Evolutionary conservation across 2,113 vertebrate species (phyloP).

Genomic region (Myotis brandtii): DNA sequence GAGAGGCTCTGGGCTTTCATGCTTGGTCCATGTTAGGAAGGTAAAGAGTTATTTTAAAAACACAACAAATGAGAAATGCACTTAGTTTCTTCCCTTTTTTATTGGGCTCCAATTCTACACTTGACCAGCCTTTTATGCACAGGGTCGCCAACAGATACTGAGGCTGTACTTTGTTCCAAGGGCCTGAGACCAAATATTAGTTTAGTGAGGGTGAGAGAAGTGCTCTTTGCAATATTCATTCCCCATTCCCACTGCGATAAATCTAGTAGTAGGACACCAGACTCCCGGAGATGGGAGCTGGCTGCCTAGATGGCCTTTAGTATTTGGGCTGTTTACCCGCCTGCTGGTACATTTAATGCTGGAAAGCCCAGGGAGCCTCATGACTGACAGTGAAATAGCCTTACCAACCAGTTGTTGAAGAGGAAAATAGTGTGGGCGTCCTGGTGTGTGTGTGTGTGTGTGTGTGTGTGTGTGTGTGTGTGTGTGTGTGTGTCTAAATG

Average conservation of each 20-base stretch:
- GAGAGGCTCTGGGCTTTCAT: background rate
- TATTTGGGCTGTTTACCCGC: background rate
- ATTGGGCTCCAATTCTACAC: background rate
- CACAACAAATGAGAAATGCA: conserved; percentile 12
- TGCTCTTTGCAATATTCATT: background rate
- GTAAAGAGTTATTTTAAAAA: conserved; percentile 59
- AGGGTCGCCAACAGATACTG: background rate
- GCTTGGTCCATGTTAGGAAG: background rate
- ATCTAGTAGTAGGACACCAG: background rate
- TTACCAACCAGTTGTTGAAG: background rate
- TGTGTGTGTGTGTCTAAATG: conserved; percentile 58
- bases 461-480: conserved; percentile 52
- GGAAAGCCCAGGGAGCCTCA: background rate
- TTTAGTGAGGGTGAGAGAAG: background rate
- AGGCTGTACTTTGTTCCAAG: conserved; percentile 64
- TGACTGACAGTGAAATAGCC: background rate
- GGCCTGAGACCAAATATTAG: conserved; percentile 54
- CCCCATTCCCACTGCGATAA: conserved; percentile 14
- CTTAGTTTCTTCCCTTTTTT: background rate
- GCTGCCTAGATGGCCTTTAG: background rate
- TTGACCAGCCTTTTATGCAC: background rate
- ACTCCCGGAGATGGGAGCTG: background rate
- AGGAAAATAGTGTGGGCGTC: background rate
- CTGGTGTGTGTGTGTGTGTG: background rate
- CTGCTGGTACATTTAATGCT: background rate